These are phyloP conservation scores for Platysteira castanea DNA, from an alignment of 2,113 vertebrate genomes.

Conservation along the genomic window DNA sequence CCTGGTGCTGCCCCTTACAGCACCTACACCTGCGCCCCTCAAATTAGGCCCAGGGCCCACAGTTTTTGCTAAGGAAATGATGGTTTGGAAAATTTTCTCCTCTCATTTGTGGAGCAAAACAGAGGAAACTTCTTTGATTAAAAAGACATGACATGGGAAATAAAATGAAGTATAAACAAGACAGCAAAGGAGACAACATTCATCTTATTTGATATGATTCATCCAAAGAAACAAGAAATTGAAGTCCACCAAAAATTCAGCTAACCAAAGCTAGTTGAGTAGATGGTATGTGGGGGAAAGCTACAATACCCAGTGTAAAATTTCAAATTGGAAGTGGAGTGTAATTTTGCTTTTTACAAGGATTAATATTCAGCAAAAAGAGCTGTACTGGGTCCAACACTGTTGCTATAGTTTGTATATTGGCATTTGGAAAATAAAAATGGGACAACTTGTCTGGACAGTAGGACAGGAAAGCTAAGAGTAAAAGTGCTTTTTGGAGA, in stretches of 20 bases:
- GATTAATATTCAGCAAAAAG: neutral
- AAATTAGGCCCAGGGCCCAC: too few relatives aligned
- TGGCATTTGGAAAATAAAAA: neutral
- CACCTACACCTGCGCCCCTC: neutral
- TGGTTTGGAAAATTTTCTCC: neutral
- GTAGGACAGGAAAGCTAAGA: neutral
- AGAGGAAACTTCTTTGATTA: neutral
- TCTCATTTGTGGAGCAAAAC: neutral
- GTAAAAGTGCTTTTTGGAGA: neutral
- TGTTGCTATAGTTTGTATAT: neutral
- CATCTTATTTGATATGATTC: neutral
- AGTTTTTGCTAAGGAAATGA: neutral
- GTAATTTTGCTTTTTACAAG: neutral
- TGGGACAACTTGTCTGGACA: neutral
- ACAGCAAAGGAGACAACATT: neutral
- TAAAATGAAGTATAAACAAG: neutral
- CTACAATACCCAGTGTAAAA: neutral
- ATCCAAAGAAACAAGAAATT: neutral
- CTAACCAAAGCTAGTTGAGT: neutral
- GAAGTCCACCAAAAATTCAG: neutral
- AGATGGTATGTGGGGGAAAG: neutral
- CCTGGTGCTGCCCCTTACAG: neutral
- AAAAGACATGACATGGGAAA: neutral
- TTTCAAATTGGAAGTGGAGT: neutral
- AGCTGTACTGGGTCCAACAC: neutral